Evolutionary conservation across 1,140 invertebrate species (phyloP), one percentile per base, ranked within the genome.

Genomic region (Phortica variegata): DNA sequence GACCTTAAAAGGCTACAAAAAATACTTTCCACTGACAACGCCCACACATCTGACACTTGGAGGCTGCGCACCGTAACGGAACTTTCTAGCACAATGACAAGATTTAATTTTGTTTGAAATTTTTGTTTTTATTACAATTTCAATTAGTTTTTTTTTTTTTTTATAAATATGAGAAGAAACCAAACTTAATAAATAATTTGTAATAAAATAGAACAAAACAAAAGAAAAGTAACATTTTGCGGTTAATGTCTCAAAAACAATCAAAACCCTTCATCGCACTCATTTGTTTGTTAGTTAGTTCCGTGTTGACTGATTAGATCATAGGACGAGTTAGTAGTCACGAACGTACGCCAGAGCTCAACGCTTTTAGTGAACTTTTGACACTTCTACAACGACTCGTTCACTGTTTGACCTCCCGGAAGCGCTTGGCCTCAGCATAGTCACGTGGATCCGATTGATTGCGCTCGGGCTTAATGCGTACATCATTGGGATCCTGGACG

Each of bases 391-490:
- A 10, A 20, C 43, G 12, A 16, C 46, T 38, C 13, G 6, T 21
- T 54, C 31, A 59, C 17, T 66, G 45, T 29, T 65, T 59, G 6
- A 73, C 65, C 38, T 60, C 15, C 29, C 55, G 65, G 49, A 75
- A 75, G 23, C 72, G 60, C 19, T 43, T 57, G 2, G 72, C 68
- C 41, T 75, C 73, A 10, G 73, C 73, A 36, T 66, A 75, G 5
- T 76, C 66, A 15, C 73, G 47, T 5, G 51, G 47, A 68, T 76
- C 73, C 15, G 73, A 76, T 32, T 52, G 61, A 45, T 76, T 76
- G 0, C 73, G 46, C 34, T 76, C 73, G 6, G 73, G 69, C 33
- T 66, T 73, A 18, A 72, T 65, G 43, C 73, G 69, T 10, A 76
- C 60, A 70, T 76, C 73, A 26, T 54, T 75, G 21, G 73, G 66